Percentiles rank a stretch among this genome's conserved stretches.
phyloP scores from a whole-genome alignment of 2,113 vertebrate species.

The Morphnarchus princeps region DNA sequence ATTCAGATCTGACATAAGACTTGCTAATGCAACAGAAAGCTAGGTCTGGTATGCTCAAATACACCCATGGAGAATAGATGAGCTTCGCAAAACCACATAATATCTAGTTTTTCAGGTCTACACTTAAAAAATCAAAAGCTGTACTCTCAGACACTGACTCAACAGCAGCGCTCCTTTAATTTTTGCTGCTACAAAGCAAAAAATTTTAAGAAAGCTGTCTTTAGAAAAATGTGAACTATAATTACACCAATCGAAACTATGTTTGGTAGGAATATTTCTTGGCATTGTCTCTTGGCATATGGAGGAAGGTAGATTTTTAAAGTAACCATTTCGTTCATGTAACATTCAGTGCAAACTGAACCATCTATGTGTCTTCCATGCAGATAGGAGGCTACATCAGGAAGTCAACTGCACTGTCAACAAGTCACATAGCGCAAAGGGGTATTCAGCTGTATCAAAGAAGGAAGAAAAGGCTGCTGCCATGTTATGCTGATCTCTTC shows the following conservation, averaged over 20 bases:
- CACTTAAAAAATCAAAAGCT: not conserved
- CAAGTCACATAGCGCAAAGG: fast-evolving
- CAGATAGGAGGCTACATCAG: not conserved
- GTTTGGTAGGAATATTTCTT: not conserved
- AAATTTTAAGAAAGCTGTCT: constrained; percentile 1
- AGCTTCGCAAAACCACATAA: constrained; percentile 6
- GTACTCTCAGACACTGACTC: not conserved
- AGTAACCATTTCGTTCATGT: not conserved
- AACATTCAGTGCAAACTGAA: not conserved
- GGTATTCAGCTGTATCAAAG: not conserved
- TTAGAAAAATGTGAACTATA: not conserved
- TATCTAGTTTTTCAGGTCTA: not conserved
- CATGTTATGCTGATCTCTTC: not conserved
- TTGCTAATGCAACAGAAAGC: not conserved
- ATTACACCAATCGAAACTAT: not conserved
- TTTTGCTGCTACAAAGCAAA: not conserved
- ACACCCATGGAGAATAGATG: not conserved
- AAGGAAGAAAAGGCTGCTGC: not conserved
- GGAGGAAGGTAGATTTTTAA: not conserved
- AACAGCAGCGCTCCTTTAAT: not conserved
- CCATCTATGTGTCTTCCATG: not conserved
- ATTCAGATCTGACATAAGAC: not conserved
- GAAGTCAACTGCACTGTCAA: not conserved
- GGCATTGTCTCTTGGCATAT: not conserved
- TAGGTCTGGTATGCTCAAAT: not conserved